A percentile compares a stretch with the other conserved stretches of the same genome.
Conservation (phyloP, 2,888 invertebrate genomes). For the Julus scandinavius region DNA sequence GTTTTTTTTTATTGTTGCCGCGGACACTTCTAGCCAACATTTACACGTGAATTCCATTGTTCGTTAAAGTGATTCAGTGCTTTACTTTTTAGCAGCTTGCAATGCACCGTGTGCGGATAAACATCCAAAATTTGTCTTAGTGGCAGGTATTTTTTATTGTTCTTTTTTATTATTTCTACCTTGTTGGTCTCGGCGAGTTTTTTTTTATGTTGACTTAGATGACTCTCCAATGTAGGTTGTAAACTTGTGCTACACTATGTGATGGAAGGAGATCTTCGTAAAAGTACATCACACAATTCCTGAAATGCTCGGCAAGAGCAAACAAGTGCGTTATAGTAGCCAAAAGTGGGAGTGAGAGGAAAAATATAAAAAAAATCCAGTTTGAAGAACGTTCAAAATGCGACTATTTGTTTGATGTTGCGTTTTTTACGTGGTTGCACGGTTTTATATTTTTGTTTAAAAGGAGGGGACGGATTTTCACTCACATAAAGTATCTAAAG, state of each 20-base stretch:
- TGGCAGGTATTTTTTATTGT: slow-evolving; percentile 33
- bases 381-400: slow-evolving; percentile 33
- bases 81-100: slow-evolving; percentile 33
- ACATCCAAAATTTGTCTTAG: slow-evolving; percentile 33
- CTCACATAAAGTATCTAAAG: slow-evolving; percentile 27
- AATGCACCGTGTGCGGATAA: slow-evolving; percentile 25
- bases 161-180: slow-evolving; percentile 26
- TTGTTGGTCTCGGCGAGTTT: slow-evolving; percentile 8
- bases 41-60: slow-evolving; percentile 27
- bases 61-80: slow-evolving; percentile 33
- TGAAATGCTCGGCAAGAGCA: slow-evolving; percentile 21
- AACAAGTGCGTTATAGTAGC: slow-evolving; percentile 27
- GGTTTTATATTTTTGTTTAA: slow-evolving; percentile 33
- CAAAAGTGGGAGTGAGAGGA: slow-evolving; percentile 31
- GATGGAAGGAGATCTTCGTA: background rate
- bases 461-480: slow-evolving; percentile 20
- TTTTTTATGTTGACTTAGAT: slow-evolving; percentile 10
- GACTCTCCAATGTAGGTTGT: slow-evolving; percentile 14
- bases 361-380: slow-evolving; percentile 11
- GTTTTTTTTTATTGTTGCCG: background rate
- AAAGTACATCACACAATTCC: slow-evolving; percentile 27
- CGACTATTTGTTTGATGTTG: slow-evolving; percentile 33
- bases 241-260: slow-evolving; percentile 8
- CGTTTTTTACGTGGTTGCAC: background rate
- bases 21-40: background rate